Evolutionary conservation across 2,113 vertebrate genomes (phyloP).

Genomic region (Chaenocephalus aceratus): DNA sequence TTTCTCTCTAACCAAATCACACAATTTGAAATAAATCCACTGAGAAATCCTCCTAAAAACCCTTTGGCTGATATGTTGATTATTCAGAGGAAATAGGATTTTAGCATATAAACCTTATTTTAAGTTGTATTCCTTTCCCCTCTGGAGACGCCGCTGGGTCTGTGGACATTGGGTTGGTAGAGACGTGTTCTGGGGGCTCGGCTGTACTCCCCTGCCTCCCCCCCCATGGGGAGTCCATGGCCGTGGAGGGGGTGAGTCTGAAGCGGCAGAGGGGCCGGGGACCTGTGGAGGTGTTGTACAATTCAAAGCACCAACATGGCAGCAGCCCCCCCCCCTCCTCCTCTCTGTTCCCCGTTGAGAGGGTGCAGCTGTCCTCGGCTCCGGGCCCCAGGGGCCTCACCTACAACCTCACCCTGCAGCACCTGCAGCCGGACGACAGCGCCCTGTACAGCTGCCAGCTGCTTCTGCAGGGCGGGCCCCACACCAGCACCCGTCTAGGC

Average conservation of each 20-base stretch:
- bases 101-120: neutral
- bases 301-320: conserved; percentile 51
- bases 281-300: conserved; percentile 68
- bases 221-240: conserved; percentile 2
- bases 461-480: conserved; percentile 37
- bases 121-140: conserved; percentile 28
- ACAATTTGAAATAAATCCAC: neutral
- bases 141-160: conserved; percentile 43
- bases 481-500: conserved; percentile 49
- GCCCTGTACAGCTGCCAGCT: conserved; percentile 79
- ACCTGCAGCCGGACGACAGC: conserved; percentile 72
- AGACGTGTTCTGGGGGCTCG: conserved; percentile 68
- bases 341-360: conserved; percentile 30
- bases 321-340: conserved; percentile 2
- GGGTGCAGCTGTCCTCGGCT: conserved; percentile 51
- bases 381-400: conserved; percentile 47
- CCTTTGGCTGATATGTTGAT: neutral
- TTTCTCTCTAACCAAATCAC: too few species aligned
- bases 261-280: conserved; percentile 47
- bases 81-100: neutral
- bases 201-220: conserved; percentile 66
- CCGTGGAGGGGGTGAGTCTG: conserved; percentile 69
- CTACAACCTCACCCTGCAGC: conserved; percentile 71
- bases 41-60: neutral
- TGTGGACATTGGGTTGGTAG: conserved; percentile 39